Evolutionary conservation across 2,888 invertebrate species (phyloP), one percentile per base, ranked within the genome.

Genomic region (Drosophila macrospina): DNA sequence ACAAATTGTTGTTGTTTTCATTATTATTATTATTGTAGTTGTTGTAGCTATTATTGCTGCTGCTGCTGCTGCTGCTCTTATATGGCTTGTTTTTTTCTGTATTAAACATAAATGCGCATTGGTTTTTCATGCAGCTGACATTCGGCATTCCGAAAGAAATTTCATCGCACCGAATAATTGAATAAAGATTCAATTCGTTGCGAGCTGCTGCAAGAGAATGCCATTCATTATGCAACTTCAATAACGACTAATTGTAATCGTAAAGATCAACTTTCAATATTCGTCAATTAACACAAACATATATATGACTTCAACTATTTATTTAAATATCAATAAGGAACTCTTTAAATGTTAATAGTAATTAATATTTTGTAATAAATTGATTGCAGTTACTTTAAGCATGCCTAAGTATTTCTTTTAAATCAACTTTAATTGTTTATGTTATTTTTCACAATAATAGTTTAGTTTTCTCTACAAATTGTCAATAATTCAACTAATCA

Each of bases 1-100:
- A 76, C 69, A 48, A 39, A 3, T 62, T 62, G 48, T 67, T 64
- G 39, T 57, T 67, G 32, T 48, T 44, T 44, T 60, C 16, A 48
- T 48, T 39, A 30, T 50, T 8, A 32, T 26, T 61, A 32, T 51
- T 63, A 44, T 64, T 47, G 36, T 45, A 57, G 39, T 48, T 56
- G 26, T 15, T 15, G 6, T 13, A 60, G 63, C 37, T 67, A 26
- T 28, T 28, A 7, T 28, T 28, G 8, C 8, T 0, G 41, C 45
- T 42, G 37, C 44, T 44, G 26, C 42, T 56, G 60, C 45, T 42
- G 37, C 44, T 44, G 26, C 42, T 56, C 57, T 42, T 57, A 34
- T 37, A 28, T 42, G 61, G 30, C n/a, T 34, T 24, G 45, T 41
- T 51, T 54, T 13, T 16, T 65, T 26, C 51, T 37, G 32, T 45